Conservation (phyloP, 2,113 vertebrate species). For the Manacus vitellinus region DNA sequence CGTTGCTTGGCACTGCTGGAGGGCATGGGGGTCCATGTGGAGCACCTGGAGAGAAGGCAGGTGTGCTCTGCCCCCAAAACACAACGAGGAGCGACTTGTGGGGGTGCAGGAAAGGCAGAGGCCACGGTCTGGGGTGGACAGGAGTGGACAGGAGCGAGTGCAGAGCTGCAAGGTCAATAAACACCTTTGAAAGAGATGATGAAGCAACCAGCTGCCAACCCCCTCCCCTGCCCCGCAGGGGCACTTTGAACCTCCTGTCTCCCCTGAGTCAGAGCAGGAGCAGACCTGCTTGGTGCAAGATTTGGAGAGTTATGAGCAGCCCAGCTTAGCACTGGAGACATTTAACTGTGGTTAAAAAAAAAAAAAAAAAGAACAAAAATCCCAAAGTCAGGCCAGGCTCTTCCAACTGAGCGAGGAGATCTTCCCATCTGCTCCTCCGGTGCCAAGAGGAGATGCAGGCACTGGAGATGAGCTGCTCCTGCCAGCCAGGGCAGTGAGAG, state of each 20-base stretch:
- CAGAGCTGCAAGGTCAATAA: neutral
- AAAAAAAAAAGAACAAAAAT: neutral
- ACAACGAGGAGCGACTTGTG: fast-evolving
- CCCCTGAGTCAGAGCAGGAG: neutral
- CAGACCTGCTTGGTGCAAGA: neutral
- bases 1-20: neutral
- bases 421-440: neutral
- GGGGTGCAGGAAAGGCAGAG: neutral
- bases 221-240: slow-evolving; percentile 14
- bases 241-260: neutral
- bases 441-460: neutral
- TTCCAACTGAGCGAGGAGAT: neutral
- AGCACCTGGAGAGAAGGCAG: neutral
- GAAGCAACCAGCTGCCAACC: neutral
- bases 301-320: neutral
- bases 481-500: neutral
- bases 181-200: neutral
- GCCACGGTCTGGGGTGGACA: fast-evolving
- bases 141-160: neutral
- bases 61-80: neutral
- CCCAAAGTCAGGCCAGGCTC: neutral
- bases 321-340: neutral
- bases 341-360: neutral
- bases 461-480: neutral
- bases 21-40: fast-evolving